phyloP scores from a whole-genome alignment of 2,797 vertebrate genomes.

The Buceros bicornis region DNA sequence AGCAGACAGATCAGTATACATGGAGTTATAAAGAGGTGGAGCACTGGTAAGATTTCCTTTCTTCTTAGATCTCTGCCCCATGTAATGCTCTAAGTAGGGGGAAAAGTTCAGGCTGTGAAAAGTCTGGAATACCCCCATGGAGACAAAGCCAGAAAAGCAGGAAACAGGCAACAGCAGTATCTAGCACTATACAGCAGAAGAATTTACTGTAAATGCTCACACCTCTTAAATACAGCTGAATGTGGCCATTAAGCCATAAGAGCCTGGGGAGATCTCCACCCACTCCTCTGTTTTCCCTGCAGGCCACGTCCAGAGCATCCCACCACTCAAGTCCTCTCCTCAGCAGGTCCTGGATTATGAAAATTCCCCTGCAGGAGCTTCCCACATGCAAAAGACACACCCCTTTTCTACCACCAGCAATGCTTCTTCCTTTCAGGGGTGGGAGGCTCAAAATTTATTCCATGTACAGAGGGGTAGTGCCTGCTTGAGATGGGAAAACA shows the following conservation, averaged over 20 bases:
- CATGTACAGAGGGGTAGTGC: background rate
- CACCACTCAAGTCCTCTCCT: constrained; percentile 22
- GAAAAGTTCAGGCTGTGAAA: constrained; percentile 54
- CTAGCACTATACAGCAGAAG: background rate
- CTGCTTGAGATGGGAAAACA: background rate
- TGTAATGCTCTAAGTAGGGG: constrained; percentile 12
- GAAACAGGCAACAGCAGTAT: background rate
- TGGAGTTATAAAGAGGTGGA: background rate
- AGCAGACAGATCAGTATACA: background rate
- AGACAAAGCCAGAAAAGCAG: constrained; percentile 9
- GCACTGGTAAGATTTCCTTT: background rate
- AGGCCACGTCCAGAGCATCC: constrained; percentile 44
- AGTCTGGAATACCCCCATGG: background rate
- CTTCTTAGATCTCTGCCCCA: constrained; percentile 5
- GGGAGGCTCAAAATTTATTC: constrained; percentile 18
- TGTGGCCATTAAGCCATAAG: background rate
- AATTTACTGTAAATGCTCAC: constrained; percentile 20
- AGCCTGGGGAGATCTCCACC: constrained; percentile 32
- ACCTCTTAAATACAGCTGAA: constrained; percentile 16
- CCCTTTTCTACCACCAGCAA: constrained; percentile 53
- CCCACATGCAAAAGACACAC: constrained; percentile 57
- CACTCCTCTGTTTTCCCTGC: constrained; percentile 31
- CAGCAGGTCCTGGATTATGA: constrained; percentile 46
- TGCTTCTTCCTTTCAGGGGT: background rate
- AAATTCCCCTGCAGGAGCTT: constrained; percentile 69